phyloP scores from a whole-genome alignment of 2,113 vertebrate genomes.

The Salvelinus fontinalis region DNA sequence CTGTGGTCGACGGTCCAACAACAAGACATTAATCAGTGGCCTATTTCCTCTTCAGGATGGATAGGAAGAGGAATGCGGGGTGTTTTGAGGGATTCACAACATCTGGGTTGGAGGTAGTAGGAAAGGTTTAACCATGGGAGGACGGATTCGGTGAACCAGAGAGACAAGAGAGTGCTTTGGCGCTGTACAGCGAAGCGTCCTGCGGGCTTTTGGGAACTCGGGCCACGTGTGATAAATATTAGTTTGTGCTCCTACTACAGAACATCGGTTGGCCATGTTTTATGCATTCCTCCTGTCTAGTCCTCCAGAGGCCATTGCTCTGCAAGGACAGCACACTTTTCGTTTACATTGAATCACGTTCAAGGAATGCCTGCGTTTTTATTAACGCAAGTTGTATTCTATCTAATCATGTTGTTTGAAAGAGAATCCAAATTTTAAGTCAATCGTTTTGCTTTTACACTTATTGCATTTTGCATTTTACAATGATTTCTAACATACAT shows the following conservation, averaged over 20 bases:
- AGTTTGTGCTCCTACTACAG: conserved; percentile 7
- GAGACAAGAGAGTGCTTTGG: background rate
- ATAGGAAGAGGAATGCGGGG: background rate
- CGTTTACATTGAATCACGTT: background rate
- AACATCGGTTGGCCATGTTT: background rate
- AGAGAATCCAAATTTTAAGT: background rate
- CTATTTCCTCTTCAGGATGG: background rate
- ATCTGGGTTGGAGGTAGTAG: background rate
- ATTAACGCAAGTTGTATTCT: background rate
- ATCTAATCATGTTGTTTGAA: background rate
- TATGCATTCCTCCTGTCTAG: background rate
- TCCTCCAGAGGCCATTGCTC: background rate
- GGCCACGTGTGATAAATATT: background rate
- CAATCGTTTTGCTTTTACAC: background rate
- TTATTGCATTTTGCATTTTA: background rate
- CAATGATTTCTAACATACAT: no score
- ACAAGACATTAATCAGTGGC: background rate
- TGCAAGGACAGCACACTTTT: background rate
- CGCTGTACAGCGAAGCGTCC: background rate
- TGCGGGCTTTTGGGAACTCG: background rate
- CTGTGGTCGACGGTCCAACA: background rate
- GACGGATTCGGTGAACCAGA: background rate
- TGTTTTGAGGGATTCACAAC: background rate
- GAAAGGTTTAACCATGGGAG: background rate
- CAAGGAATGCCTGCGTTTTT: background rate